A percentile compares a stretch with the other conserved stretches of the same genome.
Conservation (phyloP, 2,888 invertebrate genomes). For the Fragum fragum region DNA sequence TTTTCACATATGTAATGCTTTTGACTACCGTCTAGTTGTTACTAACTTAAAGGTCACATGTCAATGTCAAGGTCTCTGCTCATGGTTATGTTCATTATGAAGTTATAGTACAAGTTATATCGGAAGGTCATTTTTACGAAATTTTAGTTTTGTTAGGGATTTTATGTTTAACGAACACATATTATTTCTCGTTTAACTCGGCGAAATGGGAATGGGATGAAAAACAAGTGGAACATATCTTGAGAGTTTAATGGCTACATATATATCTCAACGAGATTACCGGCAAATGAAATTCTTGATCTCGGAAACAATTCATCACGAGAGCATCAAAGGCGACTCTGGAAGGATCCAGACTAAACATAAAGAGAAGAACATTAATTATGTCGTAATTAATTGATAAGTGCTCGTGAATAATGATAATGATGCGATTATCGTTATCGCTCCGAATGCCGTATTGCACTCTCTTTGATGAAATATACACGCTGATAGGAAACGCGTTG, state of each 20-base stretch:
- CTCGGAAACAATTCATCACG: conserved; percentile 15
- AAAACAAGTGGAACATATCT: neutral
- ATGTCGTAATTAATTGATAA: conserved; percentile 63
- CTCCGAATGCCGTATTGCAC: conserved; percentile 41
- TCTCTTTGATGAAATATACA: conserved; percentile 25
- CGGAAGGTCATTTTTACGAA: no score
- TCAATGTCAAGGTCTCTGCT: no score
- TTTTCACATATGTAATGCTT: no score
- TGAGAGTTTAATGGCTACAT: neutral
- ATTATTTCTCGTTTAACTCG: no score
- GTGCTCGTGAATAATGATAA: conserved; percentile 46
- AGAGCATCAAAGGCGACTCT: conserved; percentile 48
- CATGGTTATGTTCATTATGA: no score
- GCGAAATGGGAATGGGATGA: no score
- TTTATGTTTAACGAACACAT: no score
- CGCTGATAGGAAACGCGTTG: no score
- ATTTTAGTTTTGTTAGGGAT: no score
- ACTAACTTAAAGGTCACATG: no score
- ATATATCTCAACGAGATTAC: neutral
- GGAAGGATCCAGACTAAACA: conserved; percentile 58
- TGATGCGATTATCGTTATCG: conserved; percentile 42
- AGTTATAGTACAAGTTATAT: no score
- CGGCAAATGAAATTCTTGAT: conserved; percentile 8
- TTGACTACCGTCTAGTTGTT: no score
- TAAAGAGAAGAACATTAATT: conserved; percentile 48